Base-by-base conservation (phyloP, 2,113 vertebrate genomes). In the Actenoides lindsayi region DNA sequence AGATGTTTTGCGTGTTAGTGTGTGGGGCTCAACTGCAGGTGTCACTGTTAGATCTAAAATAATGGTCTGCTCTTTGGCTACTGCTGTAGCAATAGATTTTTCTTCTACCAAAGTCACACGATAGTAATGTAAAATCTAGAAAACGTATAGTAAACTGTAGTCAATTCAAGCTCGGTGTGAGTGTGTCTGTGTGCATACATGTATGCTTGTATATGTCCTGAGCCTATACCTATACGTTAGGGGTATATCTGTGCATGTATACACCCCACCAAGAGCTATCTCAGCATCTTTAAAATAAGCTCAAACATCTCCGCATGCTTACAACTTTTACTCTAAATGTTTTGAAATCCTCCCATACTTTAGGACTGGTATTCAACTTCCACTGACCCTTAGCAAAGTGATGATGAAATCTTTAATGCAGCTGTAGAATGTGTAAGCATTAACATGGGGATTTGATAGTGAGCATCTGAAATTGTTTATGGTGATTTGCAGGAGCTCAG, bases 21-120 rank as follows among this genome's bases (percentile, higher is more conserved):
- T 9, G 68, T 8, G 31, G 3, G 41, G 79, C 64, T 93, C 89
- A 74, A 90, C 98, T 98, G 98, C 97, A 98, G 98, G 96, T 98
- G 98, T 98, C 98, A 98, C 98, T 98, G 92, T 98, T 94, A 89
- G 97, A 97, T 97, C 94, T 98, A 46, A 37, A 98, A 98, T 98
- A 56, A 83, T 56, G 89, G 30, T 41, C 94, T 59, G 81, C 69
- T 60, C 91, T 88, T 74, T n/a, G 39, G 42, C 39, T 67, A 8
- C 23, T 14, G n/a, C 86, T 21, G 46, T 59, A 73, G 92, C 95
- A 88, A 85, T 87, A 31, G 92, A 60, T 63, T 68, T 44, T 30
- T 77, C n/a, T 13, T 59, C 35, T 64, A 5, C 86, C 41, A 1
- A 56, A 92, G 76, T 67, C 85, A 17, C 85, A 6, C 62, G 75